Evolutionary conservation across 2,113 vertebrate genomes (phyloP).

Genomic region (Pholis gunnellus): DNA sequence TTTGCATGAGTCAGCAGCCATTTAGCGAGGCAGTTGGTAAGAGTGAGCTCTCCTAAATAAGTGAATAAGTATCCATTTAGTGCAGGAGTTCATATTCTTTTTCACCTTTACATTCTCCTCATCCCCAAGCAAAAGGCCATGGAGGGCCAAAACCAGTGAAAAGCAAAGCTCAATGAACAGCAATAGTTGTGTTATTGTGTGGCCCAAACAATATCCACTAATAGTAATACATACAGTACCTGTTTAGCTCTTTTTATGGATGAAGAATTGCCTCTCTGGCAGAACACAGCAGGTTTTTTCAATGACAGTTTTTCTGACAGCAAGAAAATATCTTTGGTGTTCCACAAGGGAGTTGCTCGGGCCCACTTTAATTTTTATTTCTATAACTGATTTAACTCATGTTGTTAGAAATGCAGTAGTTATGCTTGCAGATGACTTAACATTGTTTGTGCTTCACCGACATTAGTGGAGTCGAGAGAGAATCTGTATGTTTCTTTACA

Average conservation of each 20-base stretch:
- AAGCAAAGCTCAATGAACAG: neutral
- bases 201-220: neutral
- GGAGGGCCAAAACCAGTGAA: neutral
- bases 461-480: neutral
- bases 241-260: neutral
- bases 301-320: too few species aligned
- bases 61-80: neutral
- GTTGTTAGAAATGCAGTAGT: neutral
- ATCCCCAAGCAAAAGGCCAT: neutral
- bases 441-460: too few species aligned
- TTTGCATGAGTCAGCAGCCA: neutral
- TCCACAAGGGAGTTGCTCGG: neutral
- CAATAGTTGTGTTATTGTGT: neutral
- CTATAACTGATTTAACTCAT: neutral
- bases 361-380: neutral
- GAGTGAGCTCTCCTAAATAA: neutral
- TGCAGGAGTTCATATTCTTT: neutral
- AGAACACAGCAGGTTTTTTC: neutral
- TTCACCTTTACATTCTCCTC: neutral
- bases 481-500: neutral
- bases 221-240: neutral
- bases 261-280: neutral
- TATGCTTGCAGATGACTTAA: neutral
- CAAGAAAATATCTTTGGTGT: neutral
- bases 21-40: too few species aligned